These are phyloP conservation scores for Brachionus plicatilis DNA, from an alignment of 1,140 invertebrate genomes.

Conservation along the genomic window DNA sequence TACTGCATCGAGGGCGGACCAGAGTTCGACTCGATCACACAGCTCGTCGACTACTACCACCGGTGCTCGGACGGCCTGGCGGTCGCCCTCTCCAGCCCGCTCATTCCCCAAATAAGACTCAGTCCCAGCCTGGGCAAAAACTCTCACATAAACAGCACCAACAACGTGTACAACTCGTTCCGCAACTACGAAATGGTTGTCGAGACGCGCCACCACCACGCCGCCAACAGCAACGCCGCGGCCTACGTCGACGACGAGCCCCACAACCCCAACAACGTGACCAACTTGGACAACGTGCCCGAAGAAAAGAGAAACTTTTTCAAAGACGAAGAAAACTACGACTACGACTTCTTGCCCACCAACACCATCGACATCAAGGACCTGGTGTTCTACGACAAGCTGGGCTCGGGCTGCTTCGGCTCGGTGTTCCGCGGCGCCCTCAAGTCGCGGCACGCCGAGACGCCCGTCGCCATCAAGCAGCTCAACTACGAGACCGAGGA, in stretches of 20 bases:
- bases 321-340: conserved; percentile 34
- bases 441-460: conserved; percentile 44
- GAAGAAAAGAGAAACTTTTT: conserved; percentile 26
- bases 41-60: conserved; percentile 35
- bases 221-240: background rate
- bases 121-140: background rate
- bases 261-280: conserved; percentile 1
- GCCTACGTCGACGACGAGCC: conserved; percentile 30
- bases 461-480: conserved; percentile 58
- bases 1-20: conserved; percentile 58
- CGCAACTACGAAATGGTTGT: background rate
- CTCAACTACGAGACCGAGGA: conserved; percentile 54
- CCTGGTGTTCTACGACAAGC: conserved; percentile 25
- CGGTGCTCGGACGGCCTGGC: conserved; percentile 31
- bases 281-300: conserved; percentile 7
- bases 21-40: conserved; percentile 50
- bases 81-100: background rate
- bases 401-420: conserved; percentile 58
- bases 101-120: conserved; percentile 20
- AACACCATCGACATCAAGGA: conserved; percentile 13
- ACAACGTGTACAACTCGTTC: conserved; percentile 30
- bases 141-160: background rate
- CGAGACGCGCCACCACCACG: background rate
- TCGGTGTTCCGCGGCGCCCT: conserved; percentile 55
- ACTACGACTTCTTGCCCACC: conserved; percentile 15